Conservation (phyloP, 2,888 invertebrate species). For the Leptopilina syphax region DNA sequence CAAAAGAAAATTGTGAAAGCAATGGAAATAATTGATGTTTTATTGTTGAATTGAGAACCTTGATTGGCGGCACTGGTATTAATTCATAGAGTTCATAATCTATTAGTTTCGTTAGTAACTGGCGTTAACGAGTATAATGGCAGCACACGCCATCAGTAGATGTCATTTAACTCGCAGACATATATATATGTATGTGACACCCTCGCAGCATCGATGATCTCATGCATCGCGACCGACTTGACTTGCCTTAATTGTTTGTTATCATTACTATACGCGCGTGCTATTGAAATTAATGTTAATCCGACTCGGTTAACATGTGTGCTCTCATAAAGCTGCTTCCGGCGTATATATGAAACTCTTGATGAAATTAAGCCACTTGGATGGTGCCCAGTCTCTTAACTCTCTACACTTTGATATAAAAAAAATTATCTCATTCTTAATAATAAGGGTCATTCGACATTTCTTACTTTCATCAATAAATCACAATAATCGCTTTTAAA, state of each 20-base stretch:
- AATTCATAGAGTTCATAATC: conserved; percentile 75
- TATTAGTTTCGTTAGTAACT: conserved; percentile 73
- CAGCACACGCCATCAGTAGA: conserved; percentile 72
- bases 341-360: conserved; percentile 68
- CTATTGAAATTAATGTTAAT: conserved; percentile 77
- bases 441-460: neutral
- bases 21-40: no score
- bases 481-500: no score
- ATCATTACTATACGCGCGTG: conserved; percentile 74
- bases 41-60: conserved; percentile 59
- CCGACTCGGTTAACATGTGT: conserved; percentile 69
- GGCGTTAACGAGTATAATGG: conserved; percentile 74
- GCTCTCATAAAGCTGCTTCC: conserved; percentile 74
- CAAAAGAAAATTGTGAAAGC: no score
- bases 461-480: no score
- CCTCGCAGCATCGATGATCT: conserved; percentile 76
- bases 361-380: conserved; percentile 74
- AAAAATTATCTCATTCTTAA: neutral
- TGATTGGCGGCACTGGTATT: conserved; percentile 67
- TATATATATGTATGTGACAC: conserved; percentile 61
- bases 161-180: conserved; percentile 71
- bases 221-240: conserved; percentile 70
- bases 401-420: conserved; percentile 16
- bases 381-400: conserved; percentile 26
- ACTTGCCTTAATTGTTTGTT: conserved; percentile 76